Percentiles rank a stretch among this genome's conserved stretches.
Conservation (phyloP, 2,113 vertebrate genomes). For the Noturus placidus region DNA sequence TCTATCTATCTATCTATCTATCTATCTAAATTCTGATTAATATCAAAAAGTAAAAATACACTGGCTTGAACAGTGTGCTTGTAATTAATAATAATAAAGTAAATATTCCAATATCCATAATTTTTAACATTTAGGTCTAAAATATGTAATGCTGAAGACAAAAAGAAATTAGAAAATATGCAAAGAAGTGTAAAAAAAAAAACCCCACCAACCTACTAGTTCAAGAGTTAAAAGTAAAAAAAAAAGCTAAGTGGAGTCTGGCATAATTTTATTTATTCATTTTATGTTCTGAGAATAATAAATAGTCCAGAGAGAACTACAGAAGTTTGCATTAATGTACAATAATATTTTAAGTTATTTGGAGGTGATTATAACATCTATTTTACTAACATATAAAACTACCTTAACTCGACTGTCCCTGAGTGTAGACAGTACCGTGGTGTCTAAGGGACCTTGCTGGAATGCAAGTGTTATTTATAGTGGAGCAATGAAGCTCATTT, state of each 20-base stretch:
- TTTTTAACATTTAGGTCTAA: not conserved
- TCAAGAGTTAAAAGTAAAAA: too few species aligned
- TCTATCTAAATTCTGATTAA: too few species aligned
- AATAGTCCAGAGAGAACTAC: not conserved
- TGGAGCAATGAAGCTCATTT: constrained; percentile 15
- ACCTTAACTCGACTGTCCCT: not conserved
- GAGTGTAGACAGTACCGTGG: not conserved
- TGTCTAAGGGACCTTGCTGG: not conserved
- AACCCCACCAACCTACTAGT: not conserved
- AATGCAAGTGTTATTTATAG: constrained; percentile 1
- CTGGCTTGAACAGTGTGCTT: not conserved
- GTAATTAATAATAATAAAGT: not conserved
- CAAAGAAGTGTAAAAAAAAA: too few species aligned
- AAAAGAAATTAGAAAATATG: not conserved
- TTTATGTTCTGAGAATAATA: too few species aligned
- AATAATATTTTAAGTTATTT: not conserved
- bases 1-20: too few species aligned
- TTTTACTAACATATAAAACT: not conserved
- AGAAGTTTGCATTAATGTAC: not conserved
- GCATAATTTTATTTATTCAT: too few species aligned
- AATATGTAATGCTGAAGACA: not conserved
- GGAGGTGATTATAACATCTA: not conserved
- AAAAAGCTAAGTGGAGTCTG: not conserved
- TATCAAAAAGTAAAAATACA: not conserved
- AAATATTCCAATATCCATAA: not conserved